Base-by-base conservation (phyloP, 1,140 invertebrate species). In the Heliconius hewitsoni region DNA sequence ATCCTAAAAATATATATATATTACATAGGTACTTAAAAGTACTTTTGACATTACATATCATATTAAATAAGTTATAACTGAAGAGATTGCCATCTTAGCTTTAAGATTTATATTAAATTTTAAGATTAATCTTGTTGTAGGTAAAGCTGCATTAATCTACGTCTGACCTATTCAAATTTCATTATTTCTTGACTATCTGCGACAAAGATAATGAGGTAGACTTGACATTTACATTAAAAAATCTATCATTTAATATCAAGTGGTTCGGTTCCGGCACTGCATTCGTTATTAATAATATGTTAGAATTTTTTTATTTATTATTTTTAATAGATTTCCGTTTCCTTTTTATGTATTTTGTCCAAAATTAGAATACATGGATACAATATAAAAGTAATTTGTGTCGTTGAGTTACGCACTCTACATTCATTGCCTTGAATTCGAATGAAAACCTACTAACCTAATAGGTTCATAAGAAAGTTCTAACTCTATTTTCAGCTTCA, bases 71-170 rank as follows among this genome's bases (percentile, higher is more conserved):
- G 60, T 66, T 27, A 66, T 16, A 66, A 66, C 60, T 66, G 13
- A 30, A n/a, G 9, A 66, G 60, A 66, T 66, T 27, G 27, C 60
- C 9, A 66, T 66, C 60, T 66, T 30, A 66, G 3, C n/a, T 27
- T 30, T 66, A 27, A 23, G 11, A 13, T 66, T 66, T 30, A 66
- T 66, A 66, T 66, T 66, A 66, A 27, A 66, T 27, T 66, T 66
- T 30, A 66, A 11, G 60, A 66, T 66, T 66, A 66, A 66, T 66
- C 60, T 66, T 30, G 27, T 66, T 66, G 60, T 66, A 30, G 60
- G 60, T 66, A 66, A 66, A 27, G 23, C 60, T 11, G 60, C 23
- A 66, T 66, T 66, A 66, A 66, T 66, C n/a, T 66, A 66, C 4
- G 13, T 75, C 16, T 50, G 46, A 52, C 23, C 73, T 55, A 19